Percentiles rank a stretch among this genome's conserved stretches.
Conservation (phyloP, 2,113 vertebrate species). For the Oreotrochilus melanogaster region DNA sequence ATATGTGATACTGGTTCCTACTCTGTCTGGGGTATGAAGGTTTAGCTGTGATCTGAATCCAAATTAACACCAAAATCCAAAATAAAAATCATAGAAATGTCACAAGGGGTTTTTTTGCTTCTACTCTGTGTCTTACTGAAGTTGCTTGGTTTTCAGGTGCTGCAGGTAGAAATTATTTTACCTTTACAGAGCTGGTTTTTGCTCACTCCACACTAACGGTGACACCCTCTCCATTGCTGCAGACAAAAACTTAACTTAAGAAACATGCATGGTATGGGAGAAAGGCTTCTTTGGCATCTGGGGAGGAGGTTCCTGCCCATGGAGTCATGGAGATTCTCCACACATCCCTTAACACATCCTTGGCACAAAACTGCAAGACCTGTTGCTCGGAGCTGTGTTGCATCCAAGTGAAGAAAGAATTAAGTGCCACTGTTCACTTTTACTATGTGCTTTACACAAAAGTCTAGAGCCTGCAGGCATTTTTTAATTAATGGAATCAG, state of each 20-base stretch:
- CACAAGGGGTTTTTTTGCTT: not conserved
- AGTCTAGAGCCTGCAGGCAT: not conserved
- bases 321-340: not conserved
- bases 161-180: not conserved
- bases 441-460: not conserved
- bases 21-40: not conserved
- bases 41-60: not conserved
- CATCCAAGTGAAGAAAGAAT: not conserved
- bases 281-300: not conserved
- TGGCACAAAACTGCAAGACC: not conserved
- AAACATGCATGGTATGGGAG: accelerated
- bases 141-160: too few relatives aligned
- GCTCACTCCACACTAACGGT: not conserved
- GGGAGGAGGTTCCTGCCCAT: not conserved
- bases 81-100: not conserved
- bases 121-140: not conserved
- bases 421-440: not conserved
- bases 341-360: not conserved
- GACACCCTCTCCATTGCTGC: not conserved
- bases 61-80: not conserved
- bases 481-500: not conserved
- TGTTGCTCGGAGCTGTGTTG: not conserved
- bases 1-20: not conserved
- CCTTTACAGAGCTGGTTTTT: not conserved
- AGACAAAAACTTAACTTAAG: not conserved